Base-by-base conservation (phyloP, 1,140 invertebrate genomes). In the Drosophila chauvacae region DNA sequence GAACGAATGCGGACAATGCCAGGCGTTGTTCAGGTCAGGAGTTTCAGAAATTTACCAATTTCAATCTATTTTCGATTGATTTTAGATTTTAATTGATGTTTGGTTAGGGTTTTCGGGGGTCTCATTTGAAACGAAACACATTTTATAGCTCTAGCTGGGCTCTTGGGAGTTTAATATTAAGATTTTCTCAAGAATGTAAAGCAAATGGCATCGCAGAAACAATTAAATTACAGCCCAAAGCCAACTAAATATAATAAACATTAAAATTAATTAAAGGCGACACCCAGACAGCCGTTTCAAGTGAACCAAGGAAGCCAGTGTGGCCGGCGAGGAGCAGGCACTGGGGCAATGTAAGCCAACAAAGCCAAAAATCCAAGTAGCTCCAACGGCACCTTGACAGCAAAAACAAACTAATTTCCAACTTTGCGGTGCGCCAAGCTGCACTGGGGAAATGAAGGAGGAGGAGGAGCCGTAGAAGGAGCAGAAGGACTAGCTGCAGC, bases 401-500 rank as follows among this genome's bases (percentile, higher is more conserved):
- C 53, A 75, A 57, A 74, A 75, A 63, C 72, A 75, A 75, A 75
- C 72, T 75, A 75, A 75, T 75, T 75, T 75, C 71, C 71, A 75
- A 75, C 72, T 75, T 75, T 74, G 72, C 63, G 72, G 72, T 75
- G 53, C 60, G 47, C 66, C 66, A 66, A 55, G 66, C 66, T 69
- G 66, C 66, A 68, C 37, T 23, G 51, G 63, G 66, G 47, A 70
- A n/a, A 45, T 20, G 47, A 13, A 4, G 58, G 18, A 20, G 28
- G 18, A 7, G 45, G 7, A 26, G 23, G 6, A 47, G 45, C 1
- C 23, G 44, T 0, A 47, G 45, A 0, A n/a, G 30, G 6, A 11
- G 14, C 2, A 23, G 35, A 10, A 26, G 53, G 39, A 58, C 13
- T 2, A 23, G 47, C 16, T 13, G 14, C 13, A 44, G 35, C 13